Evolutionary conservation across 1,140 invertebrate genomes (phyloP), one percentile per base, ranked within the genome.

Genomic region (Hormaphis cornu): DNA sequence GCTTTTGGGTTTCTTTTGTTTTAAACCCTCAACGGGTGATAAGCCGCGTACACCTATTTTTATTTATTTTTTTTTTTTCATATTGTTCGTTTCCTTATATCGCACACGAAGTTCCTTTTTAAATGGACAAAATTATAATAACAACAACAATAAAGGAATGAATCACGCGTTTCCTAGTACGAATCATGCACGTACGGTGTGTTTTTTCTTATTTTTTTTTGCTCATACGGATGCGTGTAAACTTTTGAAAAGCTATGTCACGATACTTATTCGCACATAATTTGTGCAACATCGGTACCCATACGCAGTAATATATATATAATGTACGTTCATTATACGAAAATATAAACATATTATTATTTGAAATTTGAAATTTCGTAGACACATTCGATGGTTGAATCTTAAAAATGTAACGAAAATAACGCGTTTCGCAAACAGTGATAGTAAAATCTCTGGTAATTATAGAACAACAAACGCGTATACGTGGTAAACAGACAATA

Each of bases 41-140:
- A 66, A 66, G 44, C 40, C 58, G 58, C 61, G 42, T 48, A 48
- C 14, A 48, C 44, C 12, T 66, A 46, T 63, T 63, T 46, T n/a
- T n/a, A n/a, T n/a, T n/a, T n/a, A n/a, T n/a, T n/a, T n/a, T n/a
- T n/a, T n/a, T n/a, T 46, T n/a, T 33, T 63, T 63, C 18, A 33
- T 40, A 58, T 48, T 48, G 42, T 66, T 66, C 33, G 40, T 66
- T 48, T 48, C 61, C 42, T 48, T 28, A 35, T 28, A 22, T 66
- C 61, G 61, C 61, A 66, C 61, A 66, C 61, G 61, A 66, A 66
- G 61, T 66, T 66, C 42, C n/a, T 66, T 35, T 30, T 33, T 48
- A 48, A 58, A 58, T 40, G 54, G 46, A 50, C n/a, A 66, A 66
- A 66, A 66, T 50, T 50, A 50, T 48, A 66, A 66, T 22, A 66